Evolutionary conservation across 2,888 invertebrate species (phyloP), one percentile per base, ranked within the genome.

Genomic region (Barypeithes pellucidus): DNA sequence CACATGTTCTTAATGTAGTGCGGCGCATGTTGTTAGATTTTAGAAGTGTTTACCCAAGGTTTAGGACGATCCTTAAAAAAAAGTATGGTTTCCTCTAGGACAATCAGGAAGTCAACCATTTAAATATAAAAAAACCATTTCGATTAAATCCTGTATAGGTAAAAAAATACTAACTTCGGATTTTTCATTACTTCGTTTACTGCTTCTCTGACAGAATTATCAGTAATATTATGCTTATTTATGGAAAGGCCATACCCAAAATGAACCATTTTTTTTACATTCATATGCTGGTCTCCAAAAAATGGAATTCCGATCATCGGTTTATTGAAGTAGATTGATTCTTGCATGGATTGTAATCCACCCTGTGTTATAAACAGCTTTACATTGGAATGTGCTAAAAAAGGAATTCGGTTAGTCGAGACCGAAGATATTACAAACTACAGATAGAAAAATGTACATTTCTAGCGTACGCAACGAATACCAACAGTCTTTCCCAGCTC

Each of bases 341-440:
- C 80, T 66, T 78, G 76, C 50, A 79, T 73, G 11, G 80, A 80
- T 68, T 79, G 80, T 1, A 79, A 54, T 12, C 80, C 80, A n/a
- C 79, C 80, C 73, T 80, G 80, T 0, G 79, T 79, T 18, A 80
- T 78, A 65, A 88, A 88, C 0, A 87, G 65, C 73, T 87, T 88
- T 0, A 88, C 73, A 62, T 88, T 88, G n/a, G 84, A 84, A 77
- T 88, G 88, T 24, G 72, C 81, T 81, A 50, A 54, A 75, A 77
- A 14, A 47, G 18, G 14, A 16, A n/a, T n/a, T n/a, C n/a, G n/a
- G n/a, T n/a, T n/a, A n/a, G n/a, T n/a, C n/a, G n/a, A n/a, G n/a
- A n/a, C n/a, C n/a, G n/a, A n/a, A n/a, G n/a, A n/a, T n/a, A n/a
- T n/a, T n/a, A n/a, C n/a, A n/a, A n/a, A n/a, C n/a, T n/a, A n/a